These are phyloP conservation scores for Pantherophis guttatus DNA, from an alignment of 2,113 vertebrate genomes.

Conservation along the genomic window DNA sequence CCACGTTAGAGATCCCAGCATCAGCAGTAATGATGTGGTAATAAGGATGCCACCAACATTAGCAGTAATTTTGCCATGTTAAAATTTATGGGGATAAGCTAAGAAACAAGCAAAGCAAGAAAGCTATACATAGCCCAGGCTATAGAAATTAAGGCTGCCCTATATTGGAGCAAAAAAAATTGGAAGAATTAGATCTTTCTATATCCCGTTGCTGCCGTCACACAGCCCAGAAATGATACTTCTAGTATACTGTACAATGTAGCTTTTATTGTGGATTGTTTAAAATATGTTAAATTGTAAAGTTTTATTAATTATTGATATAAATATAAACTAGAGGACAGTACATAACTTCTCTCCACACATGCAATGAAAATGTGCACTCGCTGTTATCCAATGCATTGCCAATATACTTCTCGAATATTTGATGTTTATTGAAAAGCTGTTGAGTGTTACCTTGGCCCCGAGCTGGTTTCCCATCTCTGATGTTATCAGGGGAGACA, in stretches of 20 bases:
- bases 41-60: not conserved
- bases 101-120: not conserved
- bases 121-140: not conserved
- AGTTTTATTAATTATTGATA: not conserved
- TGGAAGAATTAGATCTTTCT: not conserved
- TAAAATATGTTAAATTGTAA: not conserved
- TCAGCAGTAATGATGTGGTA: not conserved
- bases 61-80: not conserved
- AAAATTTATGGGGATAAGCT: not conserved
- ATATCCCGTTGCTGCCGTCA: not conserved
- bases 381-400: not conserved
- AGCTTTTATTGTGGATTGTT: not conserved
- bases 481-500: not conserved
- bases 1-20: not conserved
- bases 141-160: not conserved
- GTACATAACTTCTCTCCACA: not conserved
- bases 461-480: not conserved
- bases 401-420: not conserved
- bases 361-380: not conserved
- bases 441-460: not conserved
- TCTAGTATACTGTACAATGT: not conserved
- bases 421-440: not conserved
- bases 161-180: not conserved
- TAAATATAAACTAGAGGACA: not conserved
- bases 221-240: not conserved